Base-by-base conservation (phyloP, 2,113 vertebrate species). In the Meleagris gallopavo region DNA sequence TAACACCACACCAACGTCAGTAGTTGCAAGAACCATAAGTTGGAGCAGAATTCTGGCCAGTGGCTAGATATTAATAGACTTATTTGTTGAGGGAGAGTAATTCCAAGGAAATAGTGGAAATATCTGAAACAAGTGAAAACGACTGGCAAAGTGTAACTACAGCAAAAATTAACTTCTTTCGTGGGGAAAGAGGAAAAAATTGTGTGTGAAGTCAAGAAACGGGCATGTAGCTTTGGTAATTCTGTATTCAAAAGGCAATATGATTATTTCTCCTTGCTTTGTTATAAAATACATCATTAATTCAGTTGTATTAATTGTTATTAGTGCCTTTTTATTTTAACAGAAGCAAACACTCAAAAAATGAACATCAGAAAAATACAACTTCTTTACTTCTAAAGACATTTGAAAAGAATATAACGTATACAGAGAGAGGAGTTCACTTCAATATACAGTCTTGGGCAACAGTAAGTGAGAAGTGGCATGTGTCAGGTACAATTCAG, bases 371-470 rank as follows among this genome's bases (percentile, higher is more conserved):
- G 6, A 93, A 88, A 76, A 97, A 97, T 38, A 19, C 87, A 48
- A 95, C 96, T 46, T 30, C 55, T 65, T 86, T 92, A 38, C 45
- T 93, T 57, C 58, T 46, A 22, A 79, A 92, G 70, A 43, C 85
- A 66, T 40, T 38, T 57, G 90, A 76, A 69, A 97, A 91, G 43
- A 94, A 96, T 40, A 83, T 98, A 40, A 97, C 73, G 36, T 97
- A 97, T 40, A 97, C 97, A 11, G 89, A 95, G 65, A 97, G 97
- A 96, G 98, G 98, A 58, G 98, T 98, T 86, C 90, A 88, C 76
- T 98, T 97, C 54, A 88, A 78, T 10, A 58, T 97, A 52, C 95
- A 97, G 10, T 80, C 97, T 38, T 98, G 97, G 98, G 95, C 97
- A 75, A 91, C 91, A 65, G 98, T 98, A 91, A 97, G 88, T 96